phyloP scores from a whole-genome alignment of 2,888 invertebrate species.

The Idaea dimidiata region DNA sequence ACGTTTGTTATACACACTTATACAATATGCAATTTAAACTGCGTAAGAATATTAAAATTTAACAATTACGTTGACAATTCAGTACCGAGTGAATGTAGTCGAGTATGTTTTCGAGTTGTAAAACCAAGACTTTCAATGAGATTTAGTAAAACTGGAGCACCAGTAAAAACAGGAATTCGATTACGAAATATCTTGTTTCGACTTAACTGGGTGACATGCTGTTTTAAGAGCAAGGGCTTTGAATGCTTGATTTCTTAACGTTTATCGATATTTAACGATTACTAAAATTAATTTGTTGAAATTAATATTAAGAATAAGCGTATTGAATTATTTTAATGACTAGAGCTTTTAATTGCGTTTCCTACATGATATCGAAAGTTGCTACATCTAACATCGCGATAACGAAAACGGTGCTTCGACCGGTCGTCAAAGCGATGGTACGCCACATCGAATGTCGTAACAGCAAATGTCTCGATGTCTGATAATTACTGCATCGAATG shows the following conservation, averaged over 20 bases:
- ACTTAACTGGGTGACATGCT: slow-evolving; percentile 37
- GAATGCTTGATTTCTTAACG: slow-evolving; percentile 32
- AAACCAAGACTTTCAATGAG: slow-evolving; percentile 37
- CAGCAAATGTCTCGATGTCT: too few relatives aligned
- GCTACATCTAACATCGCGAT: too few relatives aligned
- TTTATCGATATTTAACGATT: slow-evolving; percentile 8
- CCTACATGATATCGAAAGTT: too few relatives aligned
- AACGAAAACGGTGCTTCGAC: too few relatives aligned
- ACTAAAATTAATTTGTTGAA: not conserved
- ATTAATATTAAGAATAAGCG: not conserved
- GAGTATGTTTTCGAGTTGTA: slow-evolving; percentile 24
- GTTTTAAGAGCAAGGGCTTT: slow-evolving; percentile 44
- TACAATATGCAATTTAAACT: slow-evolving; percentile 14
- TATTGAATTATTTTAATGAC: not conserved
- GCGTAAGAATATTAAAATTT: not conserved
- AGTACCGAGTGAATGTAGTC: slow-evolving; percentile 29
- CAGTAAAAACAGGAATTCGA: slow-evolving; percentile 36
- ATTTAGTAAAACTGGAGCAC: slow-evolving; percentile 32
- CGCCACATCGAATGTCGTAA: too few relatives aligned
- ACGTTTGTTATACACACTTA: slow-evolving; percentile 25
- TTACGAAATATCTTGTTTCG: slow-evolving; percentile 36
- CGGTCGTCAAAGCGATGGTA: too few relatives aligned
- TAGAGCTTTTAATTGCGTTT: not conserved
- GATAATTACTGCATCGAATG: too few relatives aligned
- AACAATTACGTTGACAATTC: slow-evolving; percentile 15